phyloP scores from a whole-genome alignment of 2,888 invertebrate species.

The Polyploca ridens region DNA sequence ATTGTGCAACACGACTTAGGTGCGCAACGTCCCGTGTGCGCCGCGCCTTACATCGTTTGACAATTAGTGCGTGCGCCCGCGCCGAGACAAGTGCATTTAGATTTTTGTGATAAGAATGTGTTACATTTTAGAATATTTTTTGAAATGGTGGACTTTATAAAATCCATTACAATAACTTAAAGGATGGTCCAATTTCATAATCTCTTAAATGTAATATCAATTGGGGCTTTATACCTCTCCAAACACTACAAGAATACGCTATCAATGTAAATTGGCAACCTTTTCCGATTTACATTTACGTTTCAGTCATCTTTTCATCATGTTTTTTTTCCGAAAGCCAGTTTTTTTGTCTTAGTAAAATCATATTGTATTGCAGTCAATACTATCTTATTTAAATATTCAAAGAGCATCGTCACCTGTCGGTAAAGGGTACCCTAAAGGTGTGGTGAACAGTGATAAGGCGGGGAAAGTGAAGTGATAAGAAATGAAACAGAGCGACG shows the following conservation, averaged over 20 bases:
- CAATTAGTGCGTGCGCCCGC: constrained; percentile 41
- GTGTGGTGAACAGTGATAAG: constrained; percentile 49
- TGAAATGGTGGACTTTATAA: neutral
- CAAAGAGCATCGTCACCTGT: constrained; percentile 19
- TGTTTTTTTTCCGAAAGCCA: neutral
- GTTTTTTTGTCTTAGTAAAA: neutral
- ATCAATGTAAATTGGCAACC: too few relatives aligned
- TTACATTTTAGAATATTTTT: neutral
- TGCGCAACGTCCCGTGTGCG: constrained; percentile 32
- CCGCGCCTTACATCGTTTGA: constrained; percentile 50
- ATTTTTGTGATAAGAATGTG: constrained; percentile 17
- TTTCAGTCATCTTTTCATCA: too few relatives aligned
- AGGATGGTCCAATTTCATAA: too few relatives aligned
- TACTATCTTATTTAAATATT: constrained; percentile 23
- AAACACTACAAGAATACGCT: too few relatives aligned
- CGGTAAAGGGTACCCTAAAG: constrained; percentile 9
- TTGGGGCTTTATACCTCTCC: too few relatives aligned
- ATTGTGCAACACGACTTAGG: constrained; percentile 26
- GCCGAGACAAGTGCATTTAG: constrained; percentile 6
- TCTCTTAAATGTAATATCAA: too few relatives aligned
- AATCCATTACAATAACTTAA: too few relatives aligned
- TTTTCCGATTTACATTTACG: too few relatives aligned
- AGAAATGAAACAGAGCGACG: constrained; percentile 33
- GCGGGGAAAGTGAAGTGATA: constrained; percentile 55
- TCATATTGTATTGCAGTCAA: neutral